phyloP scores from a whole-genome alignment of 2,888 invertebrate species.

The Peribatodes rhomboidaria region DNA sequence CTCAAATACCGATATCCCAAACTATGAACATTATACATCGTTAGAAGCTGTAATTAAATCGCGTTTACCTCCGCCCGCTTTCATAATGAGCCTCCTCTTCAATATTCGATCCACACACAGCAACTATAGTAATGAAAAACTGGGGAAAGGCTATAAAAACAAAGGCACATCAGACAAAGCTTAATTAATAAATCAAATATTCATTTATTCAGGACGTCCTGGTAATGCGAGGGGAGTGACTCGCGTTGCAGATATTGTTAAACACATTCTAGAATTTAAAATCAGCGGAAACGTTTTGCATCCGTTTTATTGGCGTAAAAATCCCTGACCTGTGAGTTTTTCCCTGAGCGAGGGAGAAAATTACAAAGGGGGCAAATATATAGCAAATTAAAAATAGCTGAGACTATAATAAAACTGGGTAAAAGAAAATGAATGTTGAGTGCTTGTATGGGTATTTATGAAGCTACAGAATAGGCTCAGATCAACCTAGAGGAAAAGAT shows the following conservation, averaged over 20 bases:
- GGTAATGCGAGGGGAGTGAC: slow-evolving; percentile 59
- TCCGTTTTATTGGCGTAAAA: slow-evolving; percentile 20
- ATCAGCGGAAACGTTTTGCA: slow-evolving; percentile 27
- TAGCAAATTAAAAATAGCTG: too few relatives aligned
- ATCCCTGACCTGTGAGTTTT: slow-evolving; percentile 14
- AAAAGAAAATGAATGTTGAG: too few relatives aligned
- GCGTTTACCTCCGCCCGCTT: slow-evolving; percentile 17
- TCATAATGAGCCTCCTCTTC: slow-evolving; percentile 30
- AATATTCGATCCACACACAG: slow-evolving; percentile 42
- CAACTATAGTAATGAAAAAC: slow-evolving; percentile 39
- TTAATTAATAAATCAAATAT: slow-evolving; percentile 81
- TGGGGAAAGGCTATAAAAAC: slow-evolving; percentile 47
- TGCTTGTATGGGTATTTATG: too few relatives aligned
- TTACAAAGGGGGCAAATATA: neutral
- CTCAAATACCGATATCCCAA: neutral
- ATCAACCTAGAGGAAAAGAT: too few relatives aligned
- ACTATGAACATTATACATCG: slow-evolving; percentile 20
- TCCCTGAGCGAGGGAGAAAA: neutral
- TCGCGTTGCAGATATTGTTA: slow-evolving; percentile 38
- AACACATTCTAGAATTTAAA: slow-evolving; percentile 41
- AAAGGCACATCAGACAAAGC: slow-evolving; percentile 57
- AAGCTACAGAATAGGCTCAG: too few relatives aligned
- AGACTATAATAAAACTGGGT: too few relatives aligned
- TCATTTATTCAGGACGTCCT: slow-evolving; percentile 76
- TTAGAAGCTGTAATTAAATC: slow-evolving; percentile 25